A percentile compares a stretch with the other conserved stretches of the same genome.
Conservation (phyloP, 2,888 invertebrate species). For the Chalcis sispes region DNA sequence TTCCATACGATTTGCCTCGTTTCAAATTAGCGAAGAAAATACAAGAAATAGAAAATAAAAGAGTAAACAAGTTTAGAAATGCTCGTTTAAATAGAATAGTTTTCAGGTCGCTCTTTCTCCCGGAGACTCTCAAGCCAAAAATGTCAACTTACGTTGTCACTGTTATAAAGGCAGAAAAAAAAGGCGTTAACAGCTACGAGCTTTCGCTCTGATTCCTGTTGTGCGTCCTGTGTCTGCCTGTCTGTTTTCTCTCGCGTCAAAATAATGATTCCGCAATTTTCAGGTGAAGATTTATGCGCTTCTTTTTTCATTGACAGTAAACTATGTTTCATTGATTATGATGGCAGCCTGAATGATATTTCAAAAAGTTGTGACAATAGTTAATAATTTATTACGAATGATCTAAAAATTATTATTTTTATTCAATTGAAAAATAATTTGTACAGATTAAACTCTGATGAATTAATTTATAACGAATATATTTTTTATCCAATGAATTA, state of each 20-base stretch:
- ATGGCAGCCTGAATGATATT: no score
- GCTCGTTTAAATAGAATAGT: constrained; percentile 49
- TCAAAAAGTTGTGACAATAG: no score
- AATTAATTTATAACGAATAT: no score
- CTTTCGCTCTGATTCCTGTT: constrained; percentile 20
- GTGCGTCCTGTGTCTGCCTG: background rate
- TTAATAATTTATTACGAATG: no score
- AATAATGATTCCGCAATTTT: no score
- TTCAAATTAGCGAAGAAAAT: background rate
- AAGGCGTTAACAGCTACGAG: constrained; percentile 22
- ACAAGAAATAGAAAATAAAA: background rate
- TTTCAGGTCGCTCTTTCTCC: constrained; percentile 47
- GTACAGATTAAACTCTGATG: no score
- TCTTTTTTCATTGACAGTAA: no score
- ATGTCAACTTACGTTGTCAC: constrained; percentile 31
- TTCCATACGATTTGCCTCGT: background rate
- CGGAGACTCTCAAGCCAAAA: constrained; percentile 43
- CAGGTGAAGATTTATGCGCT: background rate
- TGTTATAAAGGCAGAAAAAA: background rate
- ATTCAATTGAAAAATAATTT: no score
- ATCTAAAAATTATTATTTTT: no score
- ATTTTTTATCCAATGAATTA: no score
- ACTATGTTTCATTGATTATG: no score
- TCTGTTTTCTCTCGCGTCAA: no score
- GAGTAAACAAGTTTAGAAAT: constrained; percentile 24